A percentile compares a stretch with the other conserved stretches of the same genome.
These are phyloP conservation scores for Actinopyga echinites DNA, from an alignment of 53 echinoderm and acorn worm species.

Conservation along the genomic window DNA sequence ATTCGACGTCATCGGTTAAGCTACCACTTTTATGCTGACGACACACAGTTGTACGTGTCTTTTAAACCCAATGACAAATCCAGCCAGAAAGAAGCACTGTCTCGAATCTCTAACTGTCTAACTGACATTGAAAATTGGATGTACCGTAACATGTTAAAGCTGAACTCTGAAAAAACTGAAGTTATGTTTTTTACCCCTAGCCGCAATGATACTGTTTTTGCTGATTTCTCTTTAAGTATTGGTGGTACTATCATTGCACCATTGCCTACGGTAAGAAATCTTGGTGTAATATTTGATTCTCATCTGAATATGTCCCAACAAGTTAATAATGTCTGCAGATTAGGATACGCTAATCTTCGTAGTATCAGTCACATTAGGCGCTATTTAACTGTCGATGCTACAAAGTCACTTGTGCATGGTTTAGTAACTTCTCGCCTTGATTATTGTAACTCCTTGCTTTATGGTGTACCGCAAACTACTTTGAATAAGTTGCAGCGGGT, in stretches of 20 bases:
- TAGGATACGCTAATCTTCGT: background rate
- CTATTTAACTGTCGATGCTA: background rate
- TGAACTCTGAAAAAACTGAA: background rate
- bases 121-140: background rate
- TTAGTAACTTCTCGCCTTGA: background rate
- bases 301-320: background rate
- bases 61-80: too few relatives aligned
- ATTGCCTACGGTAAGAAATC: background rate
- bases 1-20: too few relatives aligned
- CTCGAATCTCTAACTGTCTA: background rate
- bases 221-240: background rate
- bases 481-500: background rate
- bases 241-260: background rate
- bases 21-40: too few relatives aligned
- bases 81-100: too few relatives aligned
- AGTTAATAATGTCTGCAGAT: background rate
- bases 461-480: background rate
- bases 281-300: background rate
- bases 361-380: background rate
- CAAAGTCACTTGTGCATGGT: background rate
- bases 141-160: background rate
- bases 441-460: background rate
- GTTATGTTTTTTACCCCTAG: background rate
- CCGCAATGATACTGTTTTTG: background rate
- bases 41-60: too few relatives aligned